Conservation (phyloP, 2,888 invertebrate species). For the Schizaphis graminum region DNA sequence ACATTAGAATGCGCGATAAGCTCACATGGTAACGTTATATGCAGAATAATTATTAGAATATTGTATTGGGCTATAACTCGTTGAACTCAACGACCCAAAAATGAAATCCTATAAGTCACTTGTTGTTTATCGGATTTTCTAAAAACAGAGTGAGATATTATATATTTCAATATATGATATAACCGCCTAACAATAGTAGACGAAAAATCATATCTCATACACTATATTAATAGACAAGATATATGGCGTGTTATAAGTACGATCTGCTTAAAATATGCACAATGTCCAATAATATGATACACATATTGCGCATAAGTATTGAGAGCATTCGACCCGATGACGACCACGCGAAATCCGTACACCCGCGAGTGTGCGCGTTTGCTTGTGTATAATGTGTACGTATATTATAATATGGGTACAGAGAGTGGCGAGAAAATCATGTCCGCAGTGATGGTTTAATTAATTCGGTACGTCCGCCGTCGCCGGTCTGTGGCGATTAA, state of each 20-base stretch:
- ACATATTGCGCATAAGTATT: not conserved
- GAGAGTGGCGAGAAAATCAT: conserved; percentile 14
- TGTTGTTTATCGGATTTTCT: not conserved
- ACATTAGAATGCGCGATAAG: too few species aligned
- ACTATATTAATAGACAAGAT: not conserved
- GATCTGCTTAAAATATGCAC: not conserved
- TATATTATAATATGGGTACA: not conserved
- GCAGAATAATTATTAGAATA: not conserved
- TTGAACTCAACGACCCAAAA: not conserved
- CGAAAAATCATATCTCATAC: not conserved
- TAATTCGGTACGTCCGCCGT: conserved; percentile 48
- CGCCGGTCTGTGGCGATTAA: not conserved
- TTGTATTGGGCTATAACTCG: not conserved
- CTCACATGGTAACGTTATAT: too few species aligned
- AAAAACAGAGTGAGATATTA: not conserved
- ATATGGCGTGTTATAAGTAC: too few species aligned
- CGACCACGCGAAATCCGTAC: not conserved
- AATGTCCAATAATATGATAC: not conserved
- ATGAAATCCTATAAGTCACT: not conserved
- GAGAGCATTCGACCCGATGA: not conserved
- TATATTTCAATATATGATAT: too few species aligned
- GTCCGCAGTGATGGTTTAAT: conserved; percentile 17
- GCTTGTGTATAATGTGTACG: not conserved
- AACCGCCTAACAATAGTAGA: too few species aligned
- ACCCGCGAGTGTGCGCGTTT: not conserved